A percentile compares a stretch with the other conserved stretches of the same genome.
Conservation (phyloP, 2,797 vertebrate genomes). For the Tenualosa thibaudeaui region DNA sequence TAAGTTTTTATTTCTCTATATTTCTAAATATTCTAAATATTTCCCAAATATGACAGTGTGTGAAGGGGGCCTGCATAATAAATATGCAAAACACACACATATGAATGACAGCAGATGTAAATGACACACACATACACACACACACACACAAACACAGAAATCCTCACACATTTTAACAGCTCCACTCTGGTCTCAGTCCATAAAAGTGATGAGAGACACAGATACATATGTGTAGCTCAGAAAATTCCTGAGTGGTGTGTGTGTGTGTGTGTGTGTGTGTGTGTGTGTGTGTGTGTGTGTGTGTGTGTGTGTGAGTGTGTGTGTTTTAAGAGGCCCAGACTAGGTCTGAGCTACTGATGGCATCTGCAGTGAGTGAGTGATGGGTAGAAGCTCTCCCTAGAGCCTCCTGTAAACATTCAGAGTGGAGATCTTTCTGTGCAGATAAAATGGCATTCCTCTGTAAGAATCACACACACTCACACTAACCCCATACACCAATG, state of each 20-base stretch:
- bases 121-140: conserved; percentile 9
- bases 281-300: neutral
- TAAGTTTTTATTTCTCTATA: neutral
- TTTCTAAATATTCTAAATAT: too few species aligned
- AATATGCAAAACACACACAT: neutral
- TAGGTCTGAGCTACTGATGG: neutral
- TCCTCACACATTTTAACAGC: neutral
- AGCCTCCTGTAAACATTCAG: neutral
- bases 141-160: neutral
- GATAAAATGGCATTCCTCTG: neutral
- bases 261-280: neutral
- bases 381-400: neutral
- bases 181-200: conserved; percentile 26
- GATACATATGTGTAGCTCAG: conserved; percentile 24
- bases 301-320: neutral
- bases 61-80: neutral
- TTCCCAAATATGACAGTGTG: neutral
- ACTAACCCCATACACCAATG: too few species aligned
- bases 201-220: neutral
- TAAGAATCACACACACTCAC: neutral
- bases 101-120: neutral
- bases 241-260: conserved; percentile 20
- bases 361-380: neutral
- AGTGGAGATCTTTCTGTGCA: neutral
- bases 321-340: neutral